phyloP scores from a whole-genome alignment of 2,113 vertebrate species.

The Sander lucioperca region DNA sequence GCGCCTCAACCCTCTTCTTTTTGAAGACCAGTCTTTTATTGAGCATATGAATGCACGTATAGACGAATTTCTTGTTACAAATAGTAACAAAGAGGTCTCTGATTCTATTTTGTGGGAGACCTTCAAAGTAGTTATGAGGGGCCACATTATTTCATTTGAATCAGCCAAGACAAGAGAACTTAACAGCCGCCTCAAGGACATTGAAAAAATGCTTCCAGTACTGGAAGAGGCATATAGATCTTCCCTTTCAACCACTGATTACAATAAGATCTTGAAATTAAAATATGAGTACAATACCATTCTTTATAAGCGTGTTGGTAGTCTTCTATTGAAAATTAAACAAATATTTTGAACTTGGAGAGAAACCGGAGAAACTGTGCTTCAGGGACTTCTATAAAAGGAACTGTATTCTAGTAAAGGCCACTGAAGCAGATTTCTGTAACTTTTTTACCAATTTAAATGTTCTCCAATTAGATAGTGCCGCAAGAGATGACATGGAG shows the following conservation, averaged over 20 bases:
- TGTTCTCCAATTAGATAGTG: background rate
- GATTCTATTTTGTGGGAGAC: slow-evolving; percentile 10
- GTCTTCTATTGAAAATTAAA: background rate
- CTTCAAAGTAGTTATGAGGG: background rate
- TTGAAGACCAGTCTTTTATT: background rate
- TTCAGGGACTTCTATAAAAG: background rate
- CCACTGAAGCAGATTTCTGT: background rate
- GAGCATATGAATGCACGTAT: background rate
- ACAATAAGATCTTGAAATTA: background rate
- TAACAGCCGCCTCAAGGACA: background rate
- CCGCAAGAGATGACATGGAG: background rate
- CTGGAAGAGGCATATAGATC: background rate
- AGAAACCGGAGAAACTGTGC: background rate
- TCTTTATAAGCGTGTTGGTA: too few species aligned
- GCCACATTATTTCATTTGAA: background rate
- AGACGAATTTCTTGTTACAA: background rate
- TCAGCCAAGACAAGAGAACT: background rate
- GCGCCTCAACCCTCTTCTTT: slow-evolving; percentile 18
- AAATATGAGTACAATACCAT: background rate
- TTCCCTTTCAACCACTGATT: background rate
- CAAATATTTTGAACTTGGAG: background rate
- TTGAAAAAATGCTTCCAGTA: background rate
- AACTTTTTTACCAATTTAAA: background rate
- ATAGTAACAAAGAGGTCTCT: slow-evolving; percentile 10
- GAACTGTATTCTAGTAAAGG: slow-evolving; percentile 2